Evolutionary conservation across 2,113 vertebrate genomes (phyloP).

Genomic region (Choloepus hoffmanni): DNA sequence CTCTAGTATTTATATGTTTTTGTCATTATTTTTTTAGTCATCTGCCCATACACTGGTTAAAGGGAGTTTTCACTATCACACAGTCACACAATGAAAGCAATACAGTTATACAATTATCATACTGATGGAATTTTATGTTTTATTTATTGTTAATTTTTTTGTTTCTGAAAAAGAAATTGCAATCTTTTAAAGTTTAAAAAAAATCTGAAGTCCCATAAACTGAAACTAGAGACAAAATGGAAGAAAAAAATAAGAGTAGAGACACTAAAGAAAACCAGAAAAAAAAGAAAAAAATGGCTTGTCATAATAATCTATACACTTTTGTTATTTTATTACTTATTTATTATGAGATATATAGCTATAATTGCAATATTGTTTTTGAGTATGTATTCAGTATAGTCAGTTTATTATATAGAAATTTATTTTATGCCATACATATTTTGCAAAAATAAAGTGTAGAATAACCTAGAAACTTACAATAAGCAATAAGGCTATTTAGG

Average conservation of each 20-base stretch:
- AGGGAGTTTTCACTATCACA: too few relatives aligned
- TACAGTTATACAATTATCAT: neutral
- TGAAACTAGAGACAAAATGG: neutral
- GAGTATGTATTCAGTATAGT: neutral
- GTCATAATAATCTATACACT: neutral
- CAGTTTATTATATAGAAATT: neutral
- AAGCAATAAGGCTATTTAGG: neutral
- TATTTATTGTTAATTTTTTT: neutral
- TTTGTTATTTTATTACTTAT: neutral
- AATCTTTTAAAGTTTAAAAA: neutral
- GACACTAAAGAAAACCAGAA: neutral
- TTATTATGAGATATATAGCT: constrained; percentile 32
- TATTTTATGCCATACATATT: neutral
- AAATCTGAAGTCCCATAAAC: constrained; percentile 14
- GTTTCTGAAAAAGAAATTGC: neutral
- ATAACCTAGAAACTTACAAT: neutral
- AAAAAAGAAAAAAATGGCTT: neutral
- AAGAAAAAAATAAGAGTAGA: constrained; percentile 22
- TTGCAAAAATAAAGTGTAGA: constrained; percentile 21
- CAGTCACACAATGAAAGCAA: too few relatives aligned
- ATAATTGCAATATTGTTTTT: neutral
- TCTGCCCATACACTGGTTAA: too few relatives aligned
- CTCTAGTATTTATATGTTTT: too few relatives aligned
- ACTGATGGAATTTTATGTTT: neutral
- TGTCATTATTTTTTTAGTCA: too few relatives aligned